A percentile compares a stretch with the other conserved stretches of the same genome.
phyloP scores from a whole-genome alignment of 2,888 invertebrate genomes.

The Eupithecia inturbata region DNA sequence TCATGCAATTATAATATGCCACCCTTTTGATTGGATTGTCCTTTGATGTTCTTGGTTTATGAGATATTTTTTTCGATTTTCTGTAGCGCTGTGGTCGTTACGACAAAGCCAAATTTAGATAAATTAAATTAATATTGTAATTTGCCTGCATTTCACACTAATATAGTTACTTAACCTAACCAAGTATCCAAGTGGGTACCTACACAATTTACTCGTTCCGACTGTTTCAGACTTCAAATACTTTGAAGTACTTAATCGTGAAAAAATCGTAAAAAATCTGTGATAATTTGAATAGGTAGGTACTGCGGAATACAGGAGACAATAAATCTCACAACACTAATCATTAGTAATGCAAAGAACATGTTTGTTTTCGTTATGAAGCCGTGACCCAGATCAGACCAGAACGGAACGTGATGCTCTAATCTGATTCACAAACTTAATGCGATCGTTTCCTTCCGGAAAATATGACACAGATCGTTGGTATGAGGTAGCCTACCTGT shows the following conservation, averaged over 20 bases:
- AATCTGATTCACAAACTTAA: background rate
- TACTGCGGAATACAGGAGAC: background rate
- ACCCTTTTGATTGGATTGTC: too few relatives aligned
- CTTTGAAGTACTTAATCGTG: too few relatives aligned
- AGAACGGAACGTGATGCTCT: conserved; percentile 8
- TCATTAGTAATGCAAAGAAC: background rate
- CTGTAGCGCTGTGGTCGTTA: background rate
- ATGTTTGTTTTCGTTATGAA: background rate
- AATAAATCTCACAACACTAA: background rate
- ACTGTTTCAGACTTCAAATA: too few relatives aligned
- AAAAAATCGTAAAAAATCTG: too few relatives aligned
- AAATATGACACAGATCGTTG: background rate
- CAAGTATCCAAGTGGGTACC: too few relatives aligned
- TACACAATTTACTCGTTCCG: too few relatives aligned
- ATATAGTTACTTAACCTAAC: too few relatives aligned
- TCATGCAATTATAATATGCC: too few relatives aligned
- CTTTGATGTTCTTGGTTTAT: background rate
- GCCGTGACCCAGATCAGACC: conserved; percentile 11
- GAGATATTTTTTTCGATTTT: background rate
- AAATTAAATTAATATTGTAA: background rate
- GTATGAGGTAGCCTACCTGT: background rate
- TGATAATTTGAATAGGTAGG: too few relatives aligned
- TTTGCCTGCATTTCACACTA: too few relatives aligned
- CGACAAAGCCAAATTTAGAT: background rate
- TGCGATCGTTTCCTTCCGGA: background rate